Evolutionary conservation across 1,140 invertebrate species (phyloP).

Genomic region (Drosophila simulans): DNA sequence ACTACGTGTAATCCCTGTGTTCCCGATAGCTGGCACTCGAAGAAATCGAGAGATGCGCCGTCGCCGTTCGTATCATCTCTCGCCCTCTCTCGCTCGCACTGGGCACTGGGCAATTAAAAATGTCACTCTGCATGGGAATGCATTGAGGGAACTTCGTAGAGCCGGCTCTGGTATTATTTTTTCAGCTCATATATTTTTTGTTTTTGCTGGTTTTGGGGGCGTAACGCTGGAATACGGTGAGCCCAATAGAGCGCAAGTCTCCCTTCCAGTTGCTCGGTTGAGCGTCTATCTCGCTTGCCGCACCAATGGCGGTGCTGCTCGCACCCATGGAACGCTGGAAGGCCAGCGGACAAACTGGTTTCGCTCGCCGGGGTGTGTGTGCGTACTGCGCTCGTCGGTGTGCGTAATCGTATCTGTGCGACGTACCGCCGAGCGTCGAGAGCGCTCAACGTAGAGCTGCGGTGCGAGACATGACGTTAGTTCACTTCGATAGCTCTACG

Average conservation of each 20-base stretch:
- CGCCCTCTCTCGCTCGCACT: conserved; percentile 18
- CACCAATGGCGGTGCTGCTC: conserved; percentile 31
- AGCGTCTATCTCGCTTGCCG: conserved; percentile 30
- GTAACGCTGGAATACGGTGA: conserved; percentile 60
- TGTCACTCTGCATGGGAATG: conserved; percentile 82
- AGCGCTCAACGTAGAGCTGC: conserved; percentile 80
- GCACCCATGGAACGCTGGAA: conserved; percentile 21
- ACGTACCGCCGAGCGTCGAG: conserved; percentile 35
- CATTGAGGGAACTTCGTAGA: conserved; percentile 12
- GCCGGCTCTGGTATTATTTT: conserved; percentile 29
- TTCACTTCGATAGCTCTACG: conserved; percentile 85
- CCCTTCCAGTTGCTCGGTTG: conserved; percentile 51
- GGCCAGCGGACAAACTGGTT: conserved; percentile 68
- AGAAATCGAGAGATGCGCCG: conserved; percentile 17
- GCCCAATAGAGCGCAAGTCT: conserved; percentile 78
- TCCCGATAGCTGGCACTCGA: neutral
- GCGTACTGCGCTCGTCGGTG: conserved; percentile 7
- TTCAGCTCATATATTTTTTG: conserved; percentile 3
- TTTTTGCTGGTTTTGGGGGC: conserved; percentile 53
- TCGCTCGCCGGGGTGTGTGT: conserved; percentile 19
- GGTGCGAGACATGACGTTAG: conserved; percentile 84
- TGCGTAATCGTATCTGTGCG: conserved; percentile 1
- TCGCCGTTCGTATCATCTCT: conserved; percentile 22
- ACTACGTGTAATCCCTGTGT: neutral
- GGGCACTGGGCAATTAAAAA: conserved; percentile 62